phyloP scores from a whole-genome alignment of 1,140 invertebrate genomes.

The Listronotus oregonensis region DNA sequence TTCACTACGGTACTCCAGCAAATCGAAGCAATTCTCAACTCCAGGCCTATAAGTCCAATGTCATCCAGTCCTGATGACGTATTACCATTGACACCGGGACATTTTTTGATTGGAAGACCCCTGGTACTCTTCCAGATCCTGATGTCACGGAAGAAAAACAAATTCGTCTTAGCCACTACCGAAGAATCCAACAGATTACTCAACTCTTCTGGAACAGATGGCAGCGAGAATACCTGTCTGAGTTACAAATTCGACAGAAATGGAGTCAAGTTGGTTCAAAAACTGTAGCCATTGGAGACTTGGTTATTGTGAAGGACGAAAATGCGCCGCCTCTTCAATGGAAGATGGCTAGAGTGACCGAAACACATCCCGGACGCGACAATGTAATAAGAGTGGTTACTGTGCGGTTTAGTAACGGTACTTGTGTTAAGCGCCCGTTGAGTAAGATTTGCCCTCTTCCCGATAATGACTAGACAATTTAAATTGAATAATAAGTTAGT shows the following conservation, averaged over 20 bases:
- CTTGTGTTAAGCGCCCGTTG: no score
- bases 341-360: not conserved
- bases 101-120: slow-evolving; percentile 30
- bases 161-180: no score
- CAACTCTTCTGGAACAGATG: slow-evolving; percentile 44
- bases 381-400: not conserved
- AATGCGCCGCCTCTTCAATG: no score
- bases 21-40: slow-evolving; percentile 31
- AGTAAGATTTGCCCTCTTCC: no score
- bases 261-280: slow-evolving; percentile 22
- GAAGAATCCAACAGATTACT: no score
- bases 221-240: slow-evolving; percentile 36
- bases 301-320: no score
- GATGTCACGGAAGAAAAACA: not conserved
- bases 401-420: no score
- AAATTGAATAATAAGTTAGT: no score
- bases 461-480: no score
- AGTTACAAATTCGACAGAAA: slow-evolving; percentile 31
- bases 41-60: slow-evolving; percentile 19
- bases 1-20: slow-evolving; percentile 16
- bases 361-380: not conserved
- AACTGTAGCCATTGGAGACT: not conserved
- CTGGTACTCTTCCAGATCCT: slow-evolving; percentile 21
- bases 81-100: slow-evolving; percentile 30
- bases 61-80: slow-evolving; percentile 33